Base-by-base conservation (phyloP, 2,113 vertebrate species). In the Eupsittula cactorum region DNA sequence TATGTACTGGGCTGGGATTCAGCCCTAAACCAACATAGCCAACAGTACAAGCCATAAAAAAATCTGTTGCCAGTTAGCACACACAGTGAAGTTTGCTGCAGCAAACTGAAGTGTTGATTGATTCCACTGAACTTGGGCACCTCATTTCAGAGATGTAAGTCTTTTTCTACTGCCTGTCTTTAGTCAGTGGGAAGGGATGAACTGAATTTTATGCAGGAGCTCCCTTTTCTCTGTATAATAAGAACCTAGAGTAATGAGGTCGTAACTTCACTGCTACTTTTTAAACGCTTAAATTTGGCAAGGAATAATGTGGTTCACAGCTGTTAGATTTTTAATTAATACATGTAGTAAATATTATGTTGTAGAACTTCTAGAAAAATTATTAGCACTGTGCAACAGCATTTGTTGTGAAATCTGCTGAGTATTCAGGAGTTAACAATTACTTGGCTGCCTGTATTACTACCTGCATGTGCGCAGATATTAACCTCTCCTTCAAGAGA, bases 291-390 rank as follows among this genome's bases (percentile, higher is more conserved):
- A 47, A 74, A 84, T 75, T 95, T 92, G 82, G 28, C 39, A 62
- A 81, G 76, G 24, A 92, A 44, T 83, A 67, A 93, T 75, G 50
- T 81, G 65, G 50, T 47, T 53, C 57, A 82, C 78, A 90, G 82
- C 82, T 90, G 62, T 70, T 86, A 76, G n/a, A 70, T 93, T 93
- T 91, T 96, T 96, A 96, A 92, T 97, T 95, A 96, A 96, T 70
- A 60, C 11, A 11, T 1, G 3, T 90, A 96, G 93, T 95, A 96
- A 97, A 93, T 96, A 93, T 15, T 91, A 63, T 39, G 33, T 87
- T 80, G 44, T 82, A 73, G 70, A 94, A 71, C 25, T 90, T 81
- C 19, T 46, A 84, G 90, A 83, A 93, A 79, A 79, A 55, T 20
- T 60, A 71, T 41, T 82, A 82, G 49, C 44, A 8, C 19, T 4